Percentiles rank a stretch among this genome's conserved stretches.
These are phyloP conservation scores for Neogobius melanostomus DNA, from an alignment of 2,113 vertebrate genomes.

Conservation along the genomic window DNA sequence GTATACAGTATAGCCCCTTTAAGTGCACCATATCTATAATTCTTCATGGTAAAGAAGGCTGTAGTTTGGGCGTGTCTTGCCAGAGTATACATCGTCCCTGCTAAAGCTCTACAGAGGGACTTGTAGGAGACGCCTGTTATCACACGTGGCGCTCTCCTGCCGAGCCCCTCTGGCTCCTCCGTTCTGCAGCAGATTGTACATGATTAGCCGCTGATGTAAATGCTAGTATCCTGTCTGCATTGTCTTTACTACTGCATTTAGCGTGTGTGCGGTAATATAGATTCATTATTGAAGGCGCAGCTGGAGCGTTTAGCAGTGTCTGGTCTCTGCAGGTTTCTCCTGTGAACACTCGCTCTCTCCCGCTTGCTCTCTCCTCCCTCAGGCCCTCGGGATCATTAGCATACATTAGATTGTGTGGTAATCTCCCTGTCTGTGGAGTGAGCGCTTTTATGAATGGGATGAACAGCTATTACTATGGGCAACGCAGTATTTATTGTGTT, in stretches of 20 bases:
- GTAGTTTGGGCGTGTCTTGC: too few relatives aligned
- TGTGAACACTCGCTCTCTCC: neutral
- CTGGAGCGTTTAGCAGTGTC: constrained; percentile 24
- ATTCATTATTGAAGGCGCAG: constrained; percentile 46
- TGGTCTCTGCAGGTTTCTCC: constrained; percentile 19
- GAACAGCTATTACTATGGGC: neutral
- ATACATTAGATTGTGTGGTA: neutral
- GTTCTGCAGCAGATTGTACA: constrained; percentile 10
- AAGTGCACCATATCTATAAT: too few relatives aligned
- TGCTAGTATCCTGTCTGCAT: constrained; percentile 23
- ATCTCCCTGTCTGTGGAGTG: neutral
- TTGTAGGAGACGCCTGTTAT: neutral
- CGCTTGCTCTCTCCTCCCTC: neutral
- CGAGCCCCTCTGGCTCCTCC: constrained; percentile 21
- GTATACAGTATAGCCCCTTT: too few relatives aligned
- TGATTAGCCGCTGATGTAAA: constrained; percentile 29
- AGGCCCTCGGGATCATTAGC: neutral
- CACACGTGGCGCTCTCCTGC: constrained; percentile 29
- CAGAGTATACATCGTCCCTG: neutral
- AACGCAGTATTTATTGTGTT: neutral
- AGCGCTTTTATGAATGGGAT: neutral
- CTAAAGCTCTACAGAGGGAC: neutral
- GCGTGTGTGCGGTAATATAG: neutral
- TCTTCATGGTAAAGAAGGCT: too few relatives aligned
- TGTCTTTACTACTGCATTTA: neutral